Evolutionary conservation across 2,797 vertebrate species (phyloP).

Genomic region (Simalia tracyae): DNA sequence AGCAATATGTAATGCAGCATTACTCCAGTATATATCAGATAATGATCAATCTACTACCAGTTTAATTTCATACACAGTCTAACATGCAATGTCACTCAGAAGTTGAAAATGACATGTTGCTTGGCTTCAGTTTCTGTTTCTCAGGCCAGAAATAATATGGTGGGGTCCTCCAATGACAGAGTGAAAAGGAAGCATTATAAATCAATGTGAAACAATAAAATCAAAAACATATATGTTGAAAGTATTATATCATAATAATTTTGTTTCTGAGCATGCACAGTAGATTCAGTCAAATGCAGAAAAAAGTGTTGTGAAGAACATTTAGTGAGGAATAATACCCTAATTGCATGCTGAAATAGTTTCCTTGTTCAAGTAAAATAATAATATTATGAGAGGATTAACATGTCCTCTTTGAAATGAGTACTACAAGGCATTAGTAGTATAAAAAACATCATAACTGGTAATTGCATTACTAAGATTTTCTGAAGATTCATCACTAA

Average conservation of each 20-base stretch:
- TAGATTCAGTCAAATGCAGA: not conserved
- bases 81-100: not conserved
- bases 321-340: constrained; percentile 4
- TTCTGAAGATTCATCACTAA: not conserved
- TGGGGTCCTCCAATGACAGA: not conserved
- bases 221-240: not conserved
- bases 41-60: too few species aligned
- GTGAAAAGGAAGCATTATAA: not conserved
- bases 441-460: constrained; percentile 1
- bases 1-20: too few species aligned
- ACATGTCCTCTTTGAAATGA: not conserved
- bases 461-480: not conserved
- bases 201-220: not conserved
- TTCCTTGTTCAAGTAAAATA: not conserved
- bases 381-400: not conserved
- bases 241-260: not conserved
- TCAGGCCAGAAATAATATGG: not conserved
- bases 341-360: not conserved
- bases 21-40: too few species aligned
- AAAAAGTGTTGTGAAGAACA: not conserved
- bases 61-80: not conserved
- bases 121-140: not conserved
- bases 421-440: constrained; percentile 1
- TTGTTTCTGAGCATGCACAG: too few species aligned
- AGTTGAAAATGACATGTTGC: not conserved